phyloP scores from a whole-genome alignment of 2,888 invertebrate genomes.

The Dioctria linearis region DNA sequence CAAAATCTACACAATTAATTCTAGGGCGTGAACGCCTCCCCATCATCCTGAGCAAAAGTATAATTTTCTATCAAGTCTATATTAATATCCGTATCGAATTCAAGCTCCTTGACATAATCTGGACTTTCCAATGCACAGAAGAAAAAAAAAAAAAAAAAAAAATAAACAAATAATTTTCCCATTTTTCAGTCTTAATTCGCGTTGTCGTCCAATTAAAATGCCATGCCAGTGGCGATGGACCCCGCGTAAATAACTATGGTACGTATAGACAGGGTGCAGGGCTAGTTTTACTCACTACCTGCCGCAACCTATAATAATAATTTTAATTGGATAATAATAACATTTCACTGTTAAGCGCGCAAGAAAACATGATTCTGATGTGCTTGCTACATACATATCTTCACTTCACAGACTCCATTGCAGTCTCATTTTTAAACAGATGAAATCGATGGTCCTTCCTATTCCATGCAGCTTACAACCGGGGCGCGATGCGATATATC shows the following conservation, averaged over 20 bases:
- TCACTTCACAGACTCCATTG: not conserved
- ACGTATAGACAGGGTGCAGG: not conserved
- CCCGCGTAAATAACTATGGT: conserved; percentile 19
- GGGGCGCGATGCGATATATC: not conserved
- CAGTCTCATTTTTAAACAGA: not conserved
- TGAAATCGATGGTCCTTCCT: not conserved
- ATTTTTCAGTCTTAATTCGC: conserved; percentile 7
- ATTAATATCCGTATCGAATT: not conserved
- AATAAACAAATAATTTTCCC: too few species aligned
- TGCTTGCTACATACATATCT: not conserved
- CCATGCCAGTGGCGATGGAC: not conserved
- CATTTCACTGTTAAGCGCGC: conserved; percentile 43
- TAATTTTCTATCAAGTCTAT: too few species aligned
- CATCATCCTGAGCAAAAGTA: too few species aligned
- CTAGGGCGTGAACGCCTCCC: too few species aligned
- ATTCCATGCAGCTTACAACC: not conserved
- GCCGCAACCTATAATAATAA: conserved; percentile 56
- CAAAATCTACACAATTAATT: too few species aligned
- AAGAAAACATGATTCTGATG: conserved; percentile 31
- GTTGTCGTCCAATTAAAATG: conserved; percentile 39
- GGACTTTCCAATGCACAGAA: not conserved
- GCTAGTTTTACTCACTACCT: not conserved
- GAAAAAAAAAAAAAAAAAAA: not conserved
- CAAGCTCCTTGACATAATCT: not conserved
- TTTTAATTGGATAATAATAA: conserved; percentile 59